A percentile compares a stretch with the other conserved stretches of the same genome.
phyloP scores from a whole-genome alignment of 1,140 invertebrate genomes.

The Helicoverpa zea region DNA sequence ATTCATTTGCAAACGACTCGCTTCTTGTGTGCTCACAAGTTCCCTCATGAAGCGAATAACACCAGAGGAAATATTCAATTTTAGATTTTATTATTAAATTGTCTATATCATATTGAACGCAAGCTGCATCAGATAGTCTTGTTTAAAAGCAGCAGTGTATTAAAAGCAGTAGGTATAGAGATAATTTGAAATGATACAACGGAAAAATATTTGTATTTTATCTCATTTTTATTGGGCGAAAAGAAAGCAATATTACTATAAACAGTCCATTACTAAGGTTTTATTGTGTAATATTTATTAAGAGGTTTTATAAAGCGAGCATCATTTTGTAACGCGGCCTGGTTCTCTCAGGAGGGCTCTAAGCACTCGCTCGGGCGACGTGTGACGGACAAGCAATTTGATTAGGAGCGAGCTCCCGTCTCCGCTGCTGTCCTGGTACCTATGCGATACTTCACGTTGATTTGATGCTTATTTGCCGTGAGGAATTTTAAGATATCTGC shows the following conservation, averaged over 20 bases:
- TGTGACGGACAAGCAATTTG: conserved; percentile 31
- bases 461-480: neutral
- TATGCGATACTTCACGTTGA: neutral
- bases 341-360: neutral
- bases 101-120: too few species aligned
- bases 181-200: neutral
- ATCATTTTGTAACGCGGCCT: neutral
- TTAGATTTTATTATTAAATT: too few species aligned
- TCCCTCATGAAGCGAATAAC: too few species aligned
- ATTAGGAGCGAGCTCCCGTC: conserved; percentile 20
- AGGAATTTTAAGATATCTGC: neutral
- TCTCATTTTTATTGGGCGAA: neutral
- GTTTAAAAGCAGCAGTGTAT: too few species aligned
- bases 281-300: neutral
- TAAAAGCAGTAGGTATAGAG: neutral
- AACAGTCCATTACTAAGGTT: too few species aligned
- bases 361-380: conserved; percentile 17
- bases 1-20: too few species aligned
- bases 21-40: too few species aligned
- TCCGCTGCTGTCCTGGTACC: neutral
- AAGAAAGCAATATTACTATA: too few species aligned
- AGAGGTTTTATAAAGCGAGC: neutral
- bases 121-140: too few species aligned
- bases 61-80: too few species aligned
- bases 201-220: neutral